Evolutionary conservation across 2,888 invertebrate genomes (phyloP).

Genomic region (Athrips mouffetella): DNA sequence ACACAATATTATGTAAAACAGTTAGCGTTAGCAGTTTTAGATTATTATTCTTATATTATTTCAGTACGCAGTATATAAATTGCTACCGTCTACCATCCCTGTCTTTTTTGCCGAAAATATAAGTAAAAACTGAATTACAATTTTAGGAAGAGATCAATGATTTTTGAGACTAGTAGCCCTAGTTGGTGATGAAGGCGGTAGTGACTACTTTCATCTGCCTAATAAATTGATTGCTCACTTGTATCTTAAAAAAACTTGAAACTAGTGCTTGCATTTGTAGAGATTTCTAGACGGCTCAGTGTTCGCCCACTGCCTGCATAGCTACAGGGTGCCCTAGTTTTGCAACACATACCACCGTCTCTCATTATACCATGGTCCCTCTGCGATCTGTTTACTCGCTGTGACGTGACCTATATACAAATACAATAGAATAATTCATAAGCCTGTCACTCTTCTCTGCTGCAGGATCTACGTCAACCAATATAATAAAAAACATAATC

Average conservation of each 20-base stretch:
- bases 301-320: conserved; percentile 25
- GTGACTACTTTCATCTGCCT: too few species aligned
- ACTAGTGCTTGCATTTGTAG: neutral
- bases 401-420: conserved; percentile 63
- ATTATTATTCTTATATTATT: too few species aligned
- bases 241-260: neutral
- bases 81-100: too few species aligned
- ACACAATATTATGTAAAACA: too few species aligned
- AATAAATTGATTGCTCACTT: neutral
- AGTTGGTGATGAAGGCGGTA: too few species aligned
- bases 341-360: conserved; percentile 29
- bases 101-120: too few species aligned
- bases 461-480: conserved; percentile 29
- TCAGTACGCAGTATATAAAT: too few species aligned
- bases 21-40: too few species aligned
- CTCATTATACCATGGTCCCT: conserved; percentile 40
- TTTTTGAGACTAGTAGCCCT: too few species aligned
- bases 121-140: too few species aligned
- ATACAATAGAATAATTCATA: conserved; percentile 63
- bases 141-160: too few species aligned
- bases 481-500: conserved; percentile 8
- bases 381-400: conserved; percentile 33
- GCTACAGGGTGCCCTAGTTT: conserved; percentile 41
- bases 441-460: conserved; percentile 40
- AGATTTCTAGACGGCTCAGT: neutral